Evolutionary conservation across 2,888 invertebrate genomes (phyloP).

Genomic region (Limnephilus marmoratus): DNA sequence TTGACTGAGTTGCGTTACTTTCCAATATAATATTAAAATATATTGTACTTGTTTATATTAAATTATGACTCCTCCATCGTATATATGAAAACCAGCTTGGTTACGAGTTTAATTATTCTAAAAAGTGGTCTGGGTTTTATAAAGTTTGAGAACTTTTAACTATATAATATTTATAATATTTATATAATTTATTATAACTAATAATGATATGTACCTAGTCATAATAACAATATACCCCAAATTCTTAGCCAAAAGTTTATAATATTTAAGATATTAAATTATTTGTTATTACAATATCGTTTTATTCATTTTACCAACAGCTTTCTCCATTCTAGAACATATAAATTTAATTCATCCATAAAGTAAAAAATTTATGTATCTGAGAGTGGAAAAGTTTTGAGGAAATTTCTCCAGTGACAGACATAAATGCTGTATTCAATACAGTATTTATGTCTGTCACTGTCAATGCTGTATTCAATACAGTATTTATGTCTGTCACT

Average conservation of each 20-base stretch:
- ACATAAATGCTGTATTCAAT: no score
- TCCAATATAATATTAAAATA: neutral
- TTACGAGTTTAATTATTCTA: neutral
- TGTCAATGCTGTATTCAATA: no score
- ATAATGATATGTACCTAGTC: neutral
- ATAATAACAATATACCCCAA: neutral
- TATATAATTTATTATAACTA: neutral
- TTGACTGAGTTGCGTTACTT: neutral
- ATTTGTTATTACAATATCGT: neutral
- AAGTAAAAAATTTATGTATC: no score
- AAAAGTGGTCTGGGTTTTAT: no score
- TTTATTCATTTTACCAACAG: neutral
- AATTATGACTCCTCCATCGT: neutral
- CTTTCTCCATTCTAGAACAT: neutral
- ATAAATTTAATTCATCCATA: neutral
- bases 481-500: no score
- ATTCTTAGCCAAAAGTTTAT: neutral
- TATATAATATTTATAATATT: neutral
- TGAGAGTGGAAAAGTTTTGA: no score
- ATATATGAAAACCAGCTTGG: neutral
- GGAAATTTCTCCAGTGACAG: no score
- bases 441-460: no score
- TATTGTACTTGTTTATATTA: neutral
- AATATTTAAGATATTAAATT: neutral
- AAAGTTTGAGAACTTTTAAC: neutral